Evolutionary conservation across 1,140 invertebrate genomes (phyloP).

Genomic region (Tetragnatha versicolor): DNA sequence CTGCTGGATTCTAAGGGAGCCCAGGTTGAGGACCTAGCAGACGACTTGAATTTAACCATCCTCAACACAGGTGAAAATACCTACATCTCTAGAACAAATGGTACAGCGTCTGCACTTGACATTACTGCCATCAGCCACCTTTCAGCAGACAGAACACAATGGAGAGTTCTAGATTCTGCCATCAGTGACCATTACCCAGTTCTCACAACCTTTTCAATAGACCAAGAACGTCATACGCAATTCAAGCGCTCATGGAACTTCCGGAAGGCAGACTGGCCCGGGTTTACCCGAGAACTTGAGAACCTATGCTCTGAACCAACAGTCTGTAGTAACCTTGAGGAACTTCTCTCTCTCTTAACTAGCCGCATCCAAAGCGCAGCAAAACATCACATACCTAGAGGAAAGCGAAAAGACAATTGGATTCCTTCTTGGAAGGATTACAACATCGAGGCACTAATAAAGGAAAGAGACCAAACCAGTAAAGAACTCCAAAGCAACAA

Average conservation of each 20-base stretch:
- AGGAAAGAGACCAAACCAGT: not conserved
- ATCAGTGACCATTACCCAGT: too few species aligned
- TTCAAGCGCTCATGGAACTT: constrained; percentile 6
- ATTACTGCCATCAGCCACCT: too few species aligned
- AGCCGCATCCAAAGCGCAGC: not conserved
- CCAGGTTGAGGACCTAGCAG: too few species aligned
- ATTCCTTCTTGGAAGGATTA: constrained; percentile 8
- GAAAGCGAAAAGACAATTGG: constrained; percentile 1
- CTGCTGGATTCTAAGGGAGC: too few species aligned
- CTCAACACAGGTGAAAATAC: too few species aligned
- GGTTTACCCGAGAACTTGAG: not conserved
- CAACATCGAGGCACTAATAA: not conserved
- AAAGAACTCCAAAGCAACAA: not conserved
- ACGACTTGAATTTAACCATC: too few species aligned
- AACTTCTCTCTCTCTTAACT: not conserved
- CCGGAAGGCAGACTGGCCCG: not conserved
- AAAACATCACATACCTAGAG: not conserved
- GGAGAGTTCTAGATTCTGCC: too few species aligned
- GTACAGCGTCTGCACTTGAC: too few species aligned
- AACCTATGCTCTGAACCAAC: not conserved
- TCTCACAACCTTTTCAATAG: too few species aligned
- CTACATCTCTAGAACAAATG: too few species aligned
- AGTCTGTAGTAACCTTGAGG: not conserved
- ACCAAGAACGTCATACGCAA: too few species aligned
- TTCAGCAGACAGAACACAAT: too few species aligned